phyloP scores from a whole-genome alignment of 1,140 invertebrate species.

The Triops longicaudatus region DNA sequence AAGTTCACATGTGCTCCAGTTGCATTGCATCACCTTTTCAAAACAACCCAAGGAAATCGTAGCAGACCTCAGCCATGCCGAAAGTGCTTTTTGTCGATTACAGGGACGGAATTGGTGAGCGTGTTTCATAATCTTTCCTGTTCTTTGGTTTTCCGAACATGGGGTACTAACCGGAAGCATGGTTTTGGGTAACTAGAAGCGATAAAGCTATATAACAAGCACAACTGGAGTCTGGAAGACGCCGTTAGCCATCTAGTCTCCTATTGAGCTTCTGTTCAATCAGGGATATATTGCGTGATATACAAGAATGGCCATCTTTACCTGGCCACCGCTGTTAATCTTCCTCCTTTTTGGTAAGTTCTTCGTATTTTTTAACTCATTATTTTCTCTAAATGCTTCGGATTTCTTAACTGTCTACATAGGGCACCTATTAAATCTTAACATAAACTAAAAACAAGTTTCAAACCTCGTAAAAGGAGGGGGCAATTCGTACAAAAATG shows the following conservation, averaged over 20 bases:
- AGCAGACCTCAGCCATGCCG: not conserved
- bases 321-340: not conserved
- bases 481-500: too few relatives aligned
- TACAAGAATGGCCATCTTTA: not conserved
- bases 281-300: not conserved
- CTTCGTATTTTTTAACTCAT: not conserved
- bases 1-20: too few relatives aligned
- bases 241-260: not conserved
- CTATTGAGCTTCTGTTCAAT: not conserved
- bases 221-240: too few relatives aligned
- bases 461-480: too few relatives aligned
- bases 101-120: not conserved
- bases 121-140: not conserved
- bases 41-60: not conserved
- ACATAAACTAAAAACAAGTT: too few relatives aligned
- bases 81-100: not conserved
- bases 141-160: not conserved
- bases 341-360: not conserved
- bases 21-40: not conserved
- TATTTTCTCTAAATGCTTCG: too few relatives aligned
- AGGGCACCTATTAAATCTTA: too few relatives aligned
- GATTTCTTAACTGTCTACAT: too few relatives aligned
- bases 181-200: not conserved
- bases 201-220: too few relatives aligned
- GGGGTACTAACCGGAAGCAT: not conserved